These are phyloP conservation scores for Plectropomus leopardus DNA, from an alignment of 2,113 vertebrate genomes.

Conservation along the genomic window DNA sequence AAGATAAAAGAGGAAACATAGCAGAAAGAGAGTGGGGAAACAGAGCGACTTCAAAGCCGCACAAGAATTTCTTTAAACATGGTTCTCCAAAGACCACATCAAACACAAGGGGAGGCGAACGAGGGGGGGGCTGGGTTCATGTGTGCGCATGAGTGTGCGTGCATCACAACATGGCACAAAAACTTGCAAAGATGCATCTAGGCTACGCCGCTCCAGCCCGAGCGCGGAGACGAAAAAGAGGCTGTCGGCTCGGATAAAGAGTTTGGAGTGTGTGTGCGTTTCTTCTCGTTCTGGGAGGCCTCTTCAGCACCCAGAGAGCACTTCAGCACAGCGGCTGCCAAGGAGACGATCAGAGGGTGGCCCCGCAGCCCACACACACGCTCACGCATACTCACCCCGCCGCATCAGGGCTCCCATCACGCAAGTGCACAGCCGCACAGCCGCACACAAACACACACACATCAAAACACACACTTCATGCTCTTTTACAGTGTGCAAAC, in stretches of 20 bases:
- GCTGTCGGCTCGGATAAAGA: slow-evolving; percentile 80
- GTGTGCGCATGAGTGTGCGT: slow-evolving; percentile 10
- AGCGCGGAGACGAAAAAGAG: slow-evolving; percentile 64
- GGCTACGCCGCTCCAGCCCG: slow-evolving; percentile 60
- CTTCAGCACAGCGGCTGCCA: slow-evolving; percentile 77
- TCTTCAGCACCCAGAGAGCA: slow-evolving; percentile 76
- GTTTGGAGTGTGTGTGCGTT: slow-evolving; percentile 58
- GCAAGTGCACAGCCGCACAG: slow-evolving; percentile 5
- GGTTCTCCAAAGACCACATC: slow-evolving; percentile 85
- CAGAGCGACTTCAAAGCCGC: slow-evolving; percentile 83
- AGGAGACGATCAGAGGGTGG: slow-evolving; percentile 78
- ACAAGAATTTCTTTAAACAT: slow-evolving; percentile 83
- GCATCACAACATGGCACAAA: slow-evolving; percentile 56
- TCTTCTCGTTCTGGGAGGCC: slow-evolving; percentile 65
- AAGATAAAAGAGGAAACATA: slow-evolving; percentile 80
- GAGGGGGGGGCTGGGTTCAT: slow-evolving; percentile 37
- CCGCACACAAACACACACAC: slow-evolving; percentile 38
- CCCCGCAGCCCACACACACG: slow-evolving; percentile 79
- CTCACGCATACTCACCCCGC: slow-evolving; percentile 77
- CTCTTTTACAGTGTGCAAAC: slow-evolving; percentile 53
- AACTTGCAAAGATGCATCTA: slow-evolving; percentile 70
- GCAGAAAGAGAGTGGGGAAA: slow-evolving; percentile 72
- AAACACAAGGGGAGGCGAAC: slow-evolving; percentile 73
- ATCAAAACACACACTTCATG: slow-evolving; percentile 40
- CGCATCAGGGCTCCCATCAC: slow-evolving; percentile 62